A percentile compares a stretch with the other conserved stretches of the same genome.
phyloP scores from a whole-genome alignment of 2,113 vertebrate species.

The Chauna torquata region DNA sequence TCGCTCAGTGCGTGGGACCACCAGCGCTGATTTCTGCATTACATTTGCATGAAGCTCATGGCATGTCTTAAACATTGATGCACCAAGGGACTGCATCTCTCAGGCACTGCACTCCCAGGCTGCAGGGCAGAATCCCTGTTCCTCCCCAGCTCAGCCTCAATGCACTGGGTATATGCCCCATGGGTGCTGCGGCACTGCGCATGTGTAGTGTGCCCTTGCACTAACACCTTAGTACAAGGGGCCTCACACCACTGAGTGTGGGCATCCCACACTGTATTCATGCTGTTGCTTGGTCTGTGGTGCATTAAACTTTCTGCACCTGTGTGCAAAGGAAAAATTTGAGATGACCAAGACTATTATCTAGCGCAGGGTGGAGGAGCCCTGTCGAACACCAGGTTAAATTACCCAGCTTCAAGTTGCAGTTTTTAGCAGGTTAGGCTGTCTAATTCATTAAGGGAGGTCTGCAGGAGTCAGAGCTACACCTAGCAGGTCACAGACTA shows the following conservation, averaged over 20 bases:
- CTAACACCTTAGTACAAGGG: rapidly evolving
- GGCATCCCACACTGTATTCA: rapidly evolving
- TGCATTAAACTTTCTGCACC: too few species aligned
- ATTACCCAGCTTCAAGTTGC: background rate
- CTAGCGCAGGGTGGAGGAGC: rapidly evolving
- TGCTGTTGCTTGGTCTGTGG: rapidly evolving
- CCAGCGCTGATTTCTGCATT: background rate
- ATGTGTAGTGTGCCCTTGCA: rapidly evolving
- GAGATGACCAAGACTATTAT: background rate
- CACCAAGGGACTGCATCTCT: background rate
- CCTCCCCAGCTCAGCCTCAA: rapidly evolving
- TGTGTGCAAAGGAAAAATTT: background rate
- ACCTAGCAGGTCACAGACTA: background rate
- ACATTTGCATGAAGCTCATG: background rate
- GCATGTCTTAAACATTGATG: rapidly evolving
- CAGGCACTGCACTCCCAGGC: background rate
- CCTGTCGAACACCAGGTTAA: rapidly evolving
- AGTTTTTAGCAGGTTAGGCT: background rate
- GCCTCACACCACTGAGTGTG: rapidly evolving
- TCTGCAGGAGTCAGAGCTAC: background rate
- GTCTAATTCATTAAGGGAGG: background rate
- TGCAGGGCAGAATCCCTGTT: background rate
- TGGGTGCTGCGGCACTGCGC: rapidly evolving
- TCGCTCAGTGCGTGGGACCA: background rate
- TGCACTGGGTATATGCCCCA: background rate